These are phyloP conservation scores for Aphelocoma coerulescens DNA, from an alignment of 2,113 vertebrate species.

Conservation along the genomic window DNA sequence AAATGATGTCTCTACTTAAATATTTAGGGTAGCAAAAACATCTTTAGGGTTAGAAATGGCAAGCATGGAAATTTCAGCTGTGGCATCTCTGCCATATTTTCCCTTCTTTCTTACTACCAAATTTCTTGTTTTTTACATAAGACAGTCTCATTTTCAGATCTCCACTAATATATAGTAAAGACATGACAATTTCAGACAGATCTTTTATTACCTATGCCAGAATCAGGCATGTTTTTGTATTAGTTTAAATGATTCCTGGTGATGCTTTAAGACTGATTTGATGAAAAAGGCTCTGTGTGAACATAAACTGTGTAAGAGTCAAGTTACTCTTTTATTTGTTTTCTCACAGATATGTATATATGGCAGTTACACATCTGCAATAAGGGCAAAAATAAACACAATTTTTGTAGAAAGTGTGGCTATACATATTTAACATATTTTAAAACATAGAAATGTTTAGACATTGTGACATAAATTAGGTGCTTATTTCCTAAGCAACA, in stretches of 20 bases:
- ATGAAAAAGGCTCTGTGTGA: background rate
- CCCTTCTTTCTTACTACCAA: background rate
- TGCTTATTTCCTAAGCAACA: constrained; percentile 20
- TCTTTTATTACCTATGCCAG: background rate
- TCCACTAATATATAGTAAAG: background rate
- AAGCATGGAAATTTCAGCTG: background rate
- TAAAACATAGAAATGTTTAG: background rate
- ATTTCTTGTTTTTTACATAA: background rate
- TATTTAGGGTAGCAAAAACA: background rate
- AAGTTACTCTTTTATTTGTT: background rate
- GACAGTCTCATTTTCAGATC: background rate
- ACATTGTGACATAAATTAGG: background rate
- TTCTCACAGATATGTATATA: background rate
- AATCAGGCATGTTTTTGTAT: background rate
- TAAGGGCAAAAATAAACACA: background rate
- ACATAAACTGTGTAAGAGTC: background rate
- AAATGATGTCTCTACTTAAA: background rate
- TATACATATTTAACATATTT: background rate
- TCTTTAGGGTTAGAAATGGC: background rate
- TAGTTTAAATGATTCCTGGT: background rate
- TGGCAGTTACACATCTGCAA: background rate
- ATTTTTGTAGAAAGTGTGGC: background rate
- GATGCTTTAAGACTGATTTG: background rate
- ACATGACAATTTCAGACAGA: background rate
- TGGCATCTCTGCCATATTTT: background rate